phyloP scores from a whole-genome alignment of 2,888 invertebrate species.

The Spisula solida region DNA sequence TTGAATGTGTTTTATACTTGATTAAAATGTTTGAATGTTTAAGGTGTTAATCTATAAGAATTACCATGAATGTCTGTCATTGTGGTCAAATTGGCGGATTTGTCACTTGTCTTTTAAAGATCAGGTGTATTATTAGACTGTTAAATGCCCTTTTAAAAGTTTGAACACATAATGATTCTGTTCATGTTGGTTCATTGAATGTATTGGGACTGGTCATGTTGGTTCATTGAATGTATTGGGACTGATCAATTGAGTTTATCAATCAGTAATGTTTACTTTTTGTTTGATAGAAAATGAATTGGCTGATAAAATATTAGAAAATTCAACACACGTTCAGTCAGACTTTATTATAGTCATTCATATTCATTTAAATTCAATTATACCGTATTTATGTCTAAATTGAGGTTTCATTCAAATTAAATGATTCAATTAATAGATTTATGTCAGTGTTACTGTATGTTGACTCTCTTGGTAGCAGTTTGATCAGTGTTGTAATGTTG shows the following conservation, averaged over 20 bases:
- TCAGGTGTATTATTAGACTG: too few species aligned
- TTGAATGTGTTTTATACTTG: too few species aligned
- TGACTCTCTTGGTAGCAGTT: constrained; percentile 12
- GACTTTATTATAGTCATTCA: not conserved
- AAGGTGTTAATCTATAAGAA: too few species aligned
- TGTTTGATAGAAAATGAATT: not conserved
- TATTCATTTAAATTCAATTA: not conserved
- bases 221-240: not conserved
- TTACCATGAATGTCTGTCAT: too few species aligned
- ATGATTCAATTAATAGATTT: not conserved
- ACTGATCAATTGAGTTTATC: not conserved
- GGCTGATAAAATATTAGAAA: not conserved
- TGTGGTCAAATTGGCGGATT: too few species aligned
- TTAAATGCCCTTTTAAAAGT: too few species aligned
- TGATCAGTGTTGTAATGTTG: not conserved
- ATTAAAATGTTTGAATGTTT: too few species aligned
- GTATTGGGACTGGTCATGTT: not conserved
- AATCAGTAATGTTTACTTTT: not conserved
- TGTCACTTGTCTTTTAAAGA: too few species aligned
- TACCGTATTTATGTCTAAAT: not conserved
- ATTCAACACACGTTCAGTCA: not conserved
- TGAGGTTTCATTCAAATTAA: not conserved
- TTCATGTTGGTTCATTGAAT: not conserved
- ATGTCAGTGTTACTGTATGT: not conserved
- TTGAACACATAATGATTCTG: too few species aligned